Percentiles rank a stretch among this genome's conserved stretches.
phyloP scores from a whole-genome alignment of 1,140 invertebrate species.

The Pemphigus obesinymphae region DNA sequence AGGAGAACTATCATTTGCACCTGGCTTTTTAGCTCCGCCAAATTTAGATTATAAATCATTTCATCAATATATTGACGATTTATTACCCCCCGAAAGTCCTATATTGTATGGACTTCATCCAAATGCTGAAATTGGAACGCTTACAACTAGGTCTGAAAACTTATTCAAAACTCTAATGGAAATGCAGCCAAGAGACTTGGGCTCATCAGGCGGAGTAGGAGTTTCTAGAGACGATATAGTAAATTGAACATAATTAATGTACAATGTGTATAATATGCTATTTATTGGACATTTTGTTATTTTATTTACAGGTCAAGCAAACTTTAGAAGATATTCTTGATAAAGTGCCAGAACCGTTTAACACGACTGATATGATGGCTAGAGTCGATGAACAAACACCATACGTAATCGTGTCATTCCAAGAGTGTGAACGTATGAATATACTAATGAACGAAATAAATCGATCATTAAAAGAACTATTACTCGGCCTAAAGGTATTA shows the following conservation, averaged over 20 bases:
- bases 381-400: constrained; percentile 87
- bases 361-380: constrained; percentile 76
- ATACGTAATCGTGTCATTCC: constrained; percentile 86
- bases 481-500: constrained; percentile 76
- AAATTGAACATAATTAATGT: constrained; percentile 34
- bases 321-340: constrained; percentile 84
- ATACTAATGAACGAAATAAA: constrained; percentile 72
- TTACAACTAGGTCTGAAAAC: constrained; percentile 78
- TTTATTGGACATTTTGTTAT: background rate
- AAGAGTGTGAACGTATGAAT: constrained; percentile 96
- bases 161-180: constrained; percentile 87
- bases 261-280: no score
- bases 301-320: constrained; percentile 60
- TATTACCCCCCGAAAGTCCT: constrained; percentile 80
- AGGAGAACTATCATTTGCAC: constrained; percentile 75
- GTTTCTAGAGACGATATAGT: constrained; percentile 79
- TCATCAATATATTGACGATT: constrained; percentile 85
- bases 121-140: constrained; percentile 91
- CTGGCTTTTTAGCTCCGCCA: constrained; percentile 75
- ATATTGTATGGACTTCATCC: constrained; percentile 87
- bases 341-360: constrained; percentile 84
- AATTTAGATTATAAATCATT: constrained; percentile 83
- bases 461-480: constrained; percentile 76
- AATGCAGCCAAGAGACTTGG: constrained; percentile 80
- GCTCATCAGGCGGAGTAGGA: constrained; percentile 60